Percentiles rank a stretch among this genome's conserved stretches.
phyloP scores from a whole-genome alignment of 35 echinoderm and acorn worm species.

The Eucidaris tribuloides region DNA sequence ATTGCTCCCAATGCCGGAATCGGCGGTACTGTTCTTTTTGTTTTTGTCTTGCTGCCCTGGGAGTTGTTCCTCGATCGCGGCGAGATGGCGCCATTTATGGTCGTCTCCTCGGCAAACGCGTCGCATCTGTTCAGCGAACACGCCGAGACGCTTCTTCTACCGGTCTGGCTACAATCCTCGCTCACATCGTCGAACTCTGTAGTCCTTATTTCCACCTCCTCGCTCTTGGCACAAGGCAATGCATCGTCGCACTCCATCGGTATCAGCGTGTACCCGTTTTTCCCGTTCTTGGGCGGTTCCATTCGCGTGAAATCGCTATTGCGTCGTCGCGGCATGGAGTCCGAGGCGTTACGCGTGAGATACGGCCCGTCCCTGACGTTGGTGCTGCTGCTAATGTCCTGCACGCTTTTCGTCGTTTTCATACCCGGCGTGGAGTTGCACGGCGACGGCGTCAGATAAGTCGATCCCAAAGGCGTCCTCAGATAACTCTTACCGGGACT shows the following conservation, averaged over 20 bases:
- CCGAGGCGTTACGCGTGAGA: not conserved
- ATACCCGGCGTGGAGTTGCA: not conserved
- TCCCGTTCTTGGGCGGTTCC: conserved; percentile 13
- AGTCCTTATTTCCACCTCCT: conserved; percentile 24
- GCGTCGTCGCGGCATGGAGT: not conserved
- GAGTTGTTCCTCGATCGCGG: conserved; percentile 12
- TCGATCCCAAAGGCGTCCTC: conserved; percentile 9
- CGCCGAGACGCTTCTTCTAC: conserved; percentile 5
- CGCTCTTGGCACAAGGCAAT: not conserved
- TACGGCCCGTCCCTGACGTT: not conserved
- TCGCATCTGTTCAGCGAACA: conserved; percentile 21
- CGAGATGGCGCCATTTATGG: conserved; percentile 2
- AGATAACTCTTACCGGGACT: conserved; percentile 33
- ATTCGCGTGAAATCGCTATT: conserved; percentile 1
- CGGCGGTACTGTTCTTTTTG: conserved; percentile 48
- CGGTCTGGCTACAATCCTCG: conserved; percentile 9
- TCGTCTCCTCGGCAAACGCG: not conserved
- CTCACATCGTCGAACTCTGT: conserved; percentile 7
- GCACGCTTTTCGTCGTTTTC: not conserved
- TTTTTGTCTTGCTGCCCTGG: conserved; percentile 19
- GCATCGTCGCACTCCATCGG: conserved; percentile 13
- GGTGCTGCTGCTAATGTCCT: not conserved
- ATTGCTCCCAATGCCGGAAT: conserved; percentile 55
- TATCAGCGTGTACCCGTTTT: conserved; percentile 3
- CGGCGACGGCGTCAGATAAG: not conserved